A percentile compares a stretch with the other conserved stretches of the same genome.
Evolutionary conservation across 2,113 vertebrate genomes (phyloP).

Genomic region (Campylorhamphus procurvoides): DNA sequence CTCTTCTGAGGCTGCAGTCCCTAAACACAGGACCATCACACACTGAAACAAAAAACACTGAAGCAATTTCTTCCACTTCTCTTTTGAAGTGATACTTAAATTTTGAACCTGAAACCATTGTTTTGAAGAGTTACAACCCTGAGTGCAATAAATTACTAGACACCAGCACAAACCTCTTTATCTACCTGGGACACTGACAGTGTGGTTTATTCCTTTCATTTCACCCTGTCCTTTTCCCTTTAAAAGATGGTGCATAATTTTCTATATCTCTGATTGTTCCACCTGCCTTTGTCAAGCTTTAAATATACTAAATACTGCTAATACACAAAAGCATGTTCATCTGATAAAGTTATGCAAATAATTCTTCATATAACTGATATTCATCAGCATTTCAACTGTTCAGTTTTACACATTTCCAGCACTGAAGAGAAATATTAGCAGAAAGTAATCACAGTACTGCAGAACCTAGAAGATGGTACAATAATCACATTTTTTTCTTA

Average conservation of each 20-base stretch:
- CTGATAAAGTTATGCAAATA: not conserved
- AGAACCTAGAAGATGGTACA: not conserved
- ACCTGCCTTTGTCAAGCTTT: not conserved
- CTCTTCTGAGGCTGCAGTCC: not conserved
- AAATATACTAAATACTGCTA: not conserved
- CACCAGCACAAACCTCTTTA: not conserved
- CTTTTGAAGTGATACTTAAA: not conserved
- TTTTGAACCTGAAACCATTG: not conserved
- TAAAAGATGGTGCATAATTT: not conserved
- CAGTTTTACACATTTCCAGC: not conserved
- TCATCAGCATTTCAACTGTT: not conserved
- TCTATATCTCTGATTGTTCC: not conserved
- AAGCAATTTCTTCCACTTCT: not conserved
- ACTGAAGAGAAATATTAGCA: not conserved
- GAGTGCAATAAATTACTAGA: not conserved
- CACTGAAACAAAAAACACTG: not conserved
- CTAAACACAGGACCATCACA: not conserved
- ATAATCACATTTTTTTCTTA: not conserved
- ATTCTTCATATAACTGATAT: not conserved
- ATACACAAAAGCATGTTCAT: not conserved
- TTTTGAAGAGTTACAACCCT: not conserved
- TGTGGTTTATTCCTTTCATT: accelerated
- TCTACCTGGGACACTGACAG: not conserved
- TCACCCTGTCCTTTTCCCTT: not conserved
- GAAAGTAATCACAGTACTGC: not conserved